Percentiles rank a stretch among this genome's conserved stretches.
Evolutionary conservation across 2,797 vertebrate species (phyloP).

Genomic region (Allobates femoralis): DNA sequence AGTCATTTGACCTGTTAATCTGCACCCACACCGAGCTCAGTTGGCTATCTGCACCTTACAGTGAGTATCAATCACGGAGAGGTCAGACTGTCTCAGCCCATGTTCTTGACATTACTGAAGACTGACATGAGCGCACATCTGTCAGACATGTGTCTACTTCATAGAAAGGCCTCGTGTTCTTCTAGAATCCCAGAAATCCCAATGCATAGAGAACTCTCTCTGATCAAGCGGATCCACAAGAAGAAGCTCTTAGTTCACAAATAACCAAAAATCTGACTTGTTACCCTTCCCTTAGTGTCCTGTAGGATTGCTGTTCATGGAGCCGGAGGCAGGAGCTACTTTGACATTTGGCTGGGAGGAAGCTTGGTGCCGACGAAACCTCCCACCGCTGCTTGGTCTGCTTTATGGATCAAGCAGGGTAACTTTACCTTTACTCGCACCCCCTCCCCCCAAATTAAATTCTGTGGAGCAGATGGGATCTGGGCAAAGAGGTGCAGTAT

Average conservation of each 20-base stretch:
- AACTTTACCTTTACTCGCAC: too few relatives aligned
- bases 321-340: neutral
- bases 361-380: neutral
- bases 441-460: too few relatives aligned
- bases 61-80: neutral
- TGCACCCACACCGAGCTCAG: neutral
- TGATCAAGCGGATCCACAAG: neutral
- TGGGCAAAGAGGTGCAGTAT: too few relatives aligned
- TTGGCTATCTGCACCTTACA: neutral
- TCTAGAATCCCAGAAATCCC: neutral
- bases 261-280: neutral
- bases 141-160: conserved; percentile 11
- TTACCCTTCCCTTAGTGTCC: neutral
- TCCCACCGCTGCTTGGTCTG: neutral
- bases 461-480: too few relatives aligned
- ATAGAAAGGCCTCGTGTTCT: neutral
- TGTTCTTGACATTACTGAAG: neutral
- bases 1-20: conserved; percentile 14
- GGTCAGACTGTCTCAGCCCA: neutral
- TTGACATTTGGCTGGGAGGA: neutral
- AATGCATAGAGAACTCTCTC: neutral
- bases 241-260: neutral
- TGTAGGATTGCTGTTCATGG: too few relatives aligned
- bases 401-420: neutral
- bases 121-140: neutral